Percentiles rank a stretch among this genome's conserved stretches.
Evolutionary conservation across 2,888 invertebrate species (phyloP).

Genomic region (Sisyra nigra): DNA sequence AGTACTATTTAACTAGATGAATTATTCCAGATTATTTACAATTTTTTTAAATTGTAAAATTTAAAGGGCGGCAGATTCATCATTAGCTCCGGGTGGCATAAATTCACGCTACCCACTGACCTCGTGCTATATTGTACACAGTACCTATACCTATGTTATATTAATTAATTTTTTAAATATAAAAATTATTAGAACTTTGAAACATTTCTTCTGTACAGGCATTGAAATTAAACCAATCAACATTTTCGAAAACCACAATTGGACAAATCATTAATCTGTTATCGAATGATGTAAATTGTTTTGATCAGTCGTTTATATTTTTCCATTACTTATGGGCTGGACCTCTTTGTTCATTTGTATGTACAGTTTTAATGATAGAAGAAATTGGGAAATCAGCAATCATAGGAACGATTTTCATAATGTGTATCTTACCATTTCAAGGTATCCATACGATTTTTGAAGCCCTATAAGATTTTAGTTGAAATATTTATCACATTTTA

Average conservation of each 20-base stretch:
- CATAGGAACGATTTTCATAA: conserved; percentile 32
- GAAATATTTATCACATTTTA: conserved; percentile 7
- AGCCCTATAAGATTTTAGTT: neutral
- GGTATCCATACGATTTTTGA: no score
- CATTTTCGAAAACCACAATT: conserved; percentile 12
- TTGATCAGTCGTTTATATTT: conserved; percentile 52
- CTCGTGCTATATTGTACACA: no score
- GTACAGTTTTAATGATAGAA: conserved; percentile 31
- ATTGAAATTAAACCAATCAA: neutral
- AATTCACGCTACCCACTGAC: no score
- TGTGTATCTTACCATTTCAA: conserved; percentile 30
- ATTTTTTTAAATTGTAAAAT: no score
- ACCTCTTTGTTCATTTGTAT: conserved; percentile 49
- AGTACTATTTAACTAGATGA: no score
- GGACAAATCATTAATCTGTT: conserved; percentile 41
- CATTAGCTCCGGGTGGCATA: no score
- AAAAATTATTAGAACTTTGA: no score
- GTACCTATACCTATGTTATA: no score
- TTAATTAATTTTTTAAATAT: no score
- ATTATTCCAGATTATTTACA: no score
- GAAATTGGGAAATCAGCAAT: conserved; percentile 36
- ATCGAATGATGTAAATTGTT: conserved; percentile 62
- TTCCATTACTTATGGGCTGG: conserved; percentile 62
- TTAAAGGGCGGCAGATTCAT: no score
- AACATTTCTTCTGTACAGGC: no score